These are phyloP conservation scores for Anthonomus grandis DNA, from an alignment of 1,140 invertebrate species.

Conservation along the genomic window DNA sequence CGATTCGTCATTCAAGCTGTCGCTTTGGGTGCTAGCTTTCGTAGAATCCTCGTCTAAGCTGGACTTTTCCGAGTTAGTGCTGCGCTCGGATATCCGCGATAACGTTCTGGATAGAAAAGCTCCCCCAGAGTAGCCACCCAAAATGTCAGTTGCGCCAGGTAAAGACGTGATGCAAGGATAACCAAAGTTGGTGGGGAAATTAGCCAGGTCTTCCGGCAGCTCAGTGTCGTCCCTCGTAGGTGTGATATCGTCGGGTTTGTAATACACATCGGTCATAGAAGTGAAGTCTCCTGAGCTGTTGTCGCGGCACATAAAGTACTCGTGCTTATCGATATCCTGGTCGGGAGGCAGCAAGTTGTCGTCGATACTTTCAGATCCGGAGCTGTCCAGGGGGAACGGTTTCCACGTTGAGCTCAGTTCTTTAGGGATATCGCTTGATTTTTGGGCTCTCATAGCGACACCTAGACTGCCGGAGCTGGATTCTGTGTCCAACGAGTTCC, in stretches of 20 bases:
- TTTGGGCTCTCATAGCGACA: constrained; percentile 54
- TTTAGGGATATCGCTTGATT: constrained; percentile 56
- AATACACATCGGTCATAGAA: constrained; percentile 48
- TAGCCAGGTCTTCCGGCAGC: constrained; percentile 69
- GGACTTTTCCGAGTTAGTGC: constrained; percentile 79
- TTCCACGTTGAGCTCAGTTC: constrained; percentile 75
- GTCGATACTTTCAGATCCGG: constrained; percentile 73
- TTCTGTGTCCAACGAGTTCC: constrained; percentile 65
- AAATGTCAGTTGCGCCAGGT: constrained; percentile 57
- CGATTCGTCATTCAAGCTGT: constrained; percentile 79
- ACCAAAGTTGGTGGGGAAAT: constrained; percentile 68
- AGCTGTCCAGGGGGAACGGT: constrained; percentile 76
- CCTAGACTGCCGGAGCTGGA: constrained; percentile 71
- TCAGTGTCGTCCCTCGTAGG: constrained; percentile 57
- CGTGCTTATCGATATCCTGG: constrained; percentile 56
- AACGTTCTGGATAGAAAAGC: constrained; percentile 75
- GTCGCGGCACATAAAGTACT: constrained; percentile 49
- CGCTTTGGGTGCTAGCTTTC: constrained; percentile 72
- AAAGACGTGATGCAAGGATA: constrained; percentile 59
- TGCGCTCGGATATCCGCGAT: constrained; percentile 81
- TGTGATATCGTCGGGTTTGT: constrained; percentile 52
- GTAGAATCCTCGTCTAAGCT: constrained; percentile 81
- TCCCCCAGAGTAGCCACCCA: constrained; percentile 62
- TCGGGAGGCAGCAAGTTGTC: constrained; percentile 75
- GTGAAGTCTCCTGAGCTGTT: constrained; percentile 39